Conservation (phyloP, 2,888 invertebrate species). For the Rotaria sp. region DNA sequence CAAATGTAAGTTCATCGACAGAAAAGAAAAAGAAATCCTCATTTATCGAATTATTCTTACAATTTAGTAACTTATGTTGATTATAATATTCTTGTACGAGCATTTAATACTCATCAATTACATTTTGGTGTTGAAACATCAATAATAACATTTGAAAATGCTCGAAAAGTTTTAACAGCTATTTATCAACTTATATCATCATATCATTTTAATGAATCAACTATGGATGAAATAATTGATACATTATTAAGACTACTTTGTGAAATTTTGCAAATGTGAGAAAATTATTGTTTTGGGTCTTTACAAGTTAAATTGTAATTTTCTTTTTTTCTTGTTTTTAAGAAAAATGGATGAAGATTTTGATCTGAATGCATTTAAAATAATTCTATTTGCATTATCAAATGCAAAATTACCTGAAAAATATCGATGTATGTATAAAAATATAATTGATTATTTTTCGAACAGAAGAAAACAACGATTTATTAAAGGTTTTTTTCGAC, state of each 20-base stretch:
- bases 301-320: no score
- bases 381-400: conserved; percentile 17
- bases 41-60: no score
- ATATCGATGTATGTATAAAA: conserved; percentile 4
- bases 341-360: neutral
- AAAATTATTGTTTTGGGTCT: neutral
- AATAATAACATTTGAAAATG: neutral
- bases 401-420: conserved; percentile 26
- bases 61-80: conserved; percentile 23
- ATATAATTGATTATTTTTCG: neutral
- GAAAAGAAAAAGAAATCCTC: neutral
- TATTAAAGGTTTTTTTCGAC: neutral
- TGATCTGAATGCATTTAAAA: neutral
- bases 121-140: conserved; percentile 16
- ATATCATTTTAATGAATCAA: conserved; percentile 26
- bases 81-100: conserved; percentile 24
- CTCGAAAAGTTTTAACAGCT: neutral
- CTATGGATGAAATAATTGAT: conserved; percentile 15
- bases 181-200: conserved; percentile 22
- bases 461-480: neutral
- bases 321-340: neutral
- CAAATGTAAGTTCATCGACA: conserved; percentile 59
- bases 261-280: neutral
- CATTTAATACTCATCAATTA: conserved; percentile 29
- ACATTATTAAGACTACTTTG: neutral